Evolutionary conservation across 2,888 invertebrate genomes (phyloP), one percentile per base, ranked within the genome.

Genomic region (Hemithea aestivaria): DNA sequence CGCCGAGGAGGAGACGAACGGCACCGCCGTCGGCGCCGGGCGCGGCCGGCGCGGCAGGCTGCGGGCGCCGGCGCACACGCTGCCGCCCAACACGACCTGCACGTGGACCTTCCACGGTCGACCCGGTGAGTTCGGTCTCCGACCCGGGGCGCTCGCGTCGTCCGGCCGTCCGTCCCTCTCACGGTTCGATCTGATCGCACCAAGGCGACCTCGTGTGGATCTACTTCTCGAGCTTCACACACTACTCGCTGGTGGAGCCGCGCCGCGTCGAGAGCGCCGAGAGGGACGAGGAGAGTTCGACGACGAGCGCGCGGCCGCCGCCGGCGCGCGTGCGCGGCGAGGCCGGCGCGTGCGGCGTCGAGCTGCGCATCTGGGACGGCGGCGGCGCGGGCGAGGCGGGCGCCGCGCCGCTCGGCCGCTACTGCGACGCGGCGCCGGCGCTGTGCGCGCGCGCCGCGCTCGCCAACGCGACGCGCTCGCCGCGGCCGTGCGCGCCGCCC

Each of bases 1-100:
- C 48, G 89, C 90, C 5, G 90, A 90, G 53, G 88, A 90, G 49
- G 90, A 90, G 54, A 81, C 54, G 1, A 72, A 77, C 45, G 42
- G 55, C 10, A 66, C 65, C 7, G 77, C 66, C 88, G 88, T 59
- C 67, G 92, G 36, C 12, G 35, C 12, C 12, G 45, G 42, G 68
- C 77, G 85, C 20, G 93, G 91, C 27, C 88, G 95, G 23, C 91
- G 92, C 59, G 95, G 95, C 2, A 87, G 90, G 10, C 80, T 96
- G 32, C 88, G 93, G 28, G 94, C 94, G 51, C 95, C 95, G 1
- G 89, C 93, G 31, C 96, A 96, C 81, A 94, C 95, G 28, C 85
- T 96, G 56, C 94, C 96, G 9, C 94, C 95, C 1, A 93, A 94
- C 66, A 94, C 95, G 37, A 95, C 94, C 27, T 96, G 96, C 84